Conservation (phyloP, 2,888 invertebrate genomes). For the Carcina quercana region DNA sequence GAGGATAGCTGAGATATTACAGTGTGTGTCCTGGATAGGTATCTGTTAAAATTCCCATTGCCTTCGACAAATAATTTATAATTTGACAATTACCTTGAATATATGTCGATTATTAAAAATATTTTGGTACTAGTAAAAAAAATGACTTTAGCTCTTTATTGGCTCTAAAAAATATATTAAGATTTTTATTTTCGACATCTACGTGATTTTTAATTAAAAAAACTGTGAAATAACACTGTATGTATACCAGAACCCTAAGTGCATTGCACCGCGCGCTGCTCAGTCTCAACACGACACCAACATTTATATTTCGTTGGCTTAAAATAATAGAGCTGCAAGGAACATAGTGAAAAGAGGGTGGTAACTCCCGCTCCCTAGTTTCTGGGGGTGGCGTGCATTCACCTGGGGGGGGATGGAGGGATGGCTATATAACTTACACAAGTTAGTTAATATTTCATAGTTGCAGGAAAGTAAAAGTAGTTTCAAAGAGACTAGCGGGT, state of each 20-base stretch:
- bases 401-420: slow-evolving; percentile 22
- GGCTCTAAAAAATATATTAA: too few relatives aligned
- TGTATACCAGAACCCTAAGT: slow-evolving; percentile 12
- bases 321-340: slow-evolving; percentile 22
- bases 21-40: too few relatives aligned
- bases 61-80: too few relatives aligned
- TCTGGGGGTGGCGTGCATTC: slow-evolving; percentile 19
- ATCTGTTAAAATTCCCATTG: too few relatives aligned
- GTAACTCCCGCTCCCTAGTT: slow-evolving; percentile 5
- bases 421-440: slow-evolving; percentile 56
- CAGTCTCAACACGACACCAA: slow-evolving; percentile 16
- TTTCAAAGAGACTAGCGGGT: slow-evolving; percentile 2
- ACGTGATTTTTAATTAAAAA: too few relatives aligned
- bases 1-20: too few relatives aligned
- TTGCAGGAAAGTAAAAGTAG: slow-evolving; percentile 58
- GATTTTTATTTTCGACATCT: too few relatives aligned
- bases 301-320: slow-evolving; percentile 14
- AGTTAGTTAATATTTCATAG: slow-evolving; percentile 64
- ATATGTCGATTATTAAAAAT: too few relatives aligned
- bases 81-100: too few relatives aligned
- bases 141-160: too few relatives aligned
- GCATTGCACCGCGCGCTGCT: slow-evolving; percentile 27
- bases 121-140: too few relatives aligned
- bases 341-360: slow-evolving; percentile 1
- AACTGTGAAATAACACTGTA: too few relatives aligned